A percentile compares a stretch with the other conserved stretches of the same genome.
These are phyloP conservation scores for Hyles vespertilio DNA, from an alignment of 1,140 invertebrate species.

Conservation along the genomic window DNA sequence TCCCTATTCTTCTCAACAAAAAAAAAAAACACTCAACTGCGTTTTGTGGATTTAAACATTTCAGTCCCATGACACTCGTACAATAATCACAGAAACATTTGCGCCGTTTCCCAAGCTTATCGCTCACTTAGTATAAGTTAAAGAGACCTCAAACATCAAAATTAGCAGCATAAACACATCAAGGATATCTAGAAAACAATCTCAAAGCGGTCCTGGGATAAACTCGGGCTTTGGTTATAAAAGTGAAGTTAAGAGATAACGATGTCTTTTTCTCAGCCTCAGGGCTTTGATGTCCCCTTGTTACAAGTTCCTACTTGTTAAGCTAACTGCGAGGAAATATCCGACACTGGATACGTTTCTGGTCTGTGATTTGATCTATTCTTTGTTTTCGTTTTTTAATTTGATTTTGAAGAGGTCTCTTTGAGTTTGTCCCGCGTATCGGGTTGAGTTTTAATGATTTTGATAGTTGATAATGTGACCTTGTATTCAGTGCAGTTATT, in stretches of 20 bases:
- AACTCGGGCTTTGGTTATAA: slow-evolving; percentile 26
- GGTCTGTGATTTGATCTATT: background rate
- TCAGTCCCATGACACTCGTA: no score
- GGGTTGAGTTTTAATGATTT: no score
- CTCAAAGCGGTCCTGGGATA: slow-evolving; percentile 25
- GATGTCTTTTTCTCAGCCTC: slow-evolving; percentile 25
- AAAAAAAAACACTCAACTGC: no score
- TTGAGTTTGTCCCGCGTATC: background rate
- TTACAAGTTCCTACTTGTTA: slow-evolving; percentile 34
- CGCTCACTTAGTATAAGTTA: no score
- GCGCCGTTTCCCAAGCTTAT: no score
- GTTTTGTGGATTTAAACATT: no score
- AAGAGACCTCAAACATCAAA: no score
- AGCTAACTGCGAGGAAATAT: slow-evolving; percentile 20
- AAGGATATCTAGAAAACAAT: slow-evolving; percentile 12
- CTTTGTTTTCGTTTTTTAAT: slow-evolving; percentile 6
- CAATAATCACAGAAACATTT: no score
- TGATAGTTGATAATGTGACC: no score
- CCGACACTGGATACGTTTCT: slow-evolving; percentile 6
- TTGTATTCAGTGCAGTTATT: no score
- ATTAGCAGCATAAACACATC: background rate
- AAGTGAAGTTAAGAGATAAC: slow-evolving; percentile 39
- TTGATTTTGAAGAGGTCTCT: background rate
- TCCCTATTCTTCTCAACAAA: no score
- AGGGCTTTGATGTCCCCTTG: slow-evolving; percentile 28